Percentiles rank a stretch among this genome's conserved stretches.
phyloP scores from a whole-genome alignment of 1,140 invertebrate genomes.

The Meloidogyne floridensis region DNA sequence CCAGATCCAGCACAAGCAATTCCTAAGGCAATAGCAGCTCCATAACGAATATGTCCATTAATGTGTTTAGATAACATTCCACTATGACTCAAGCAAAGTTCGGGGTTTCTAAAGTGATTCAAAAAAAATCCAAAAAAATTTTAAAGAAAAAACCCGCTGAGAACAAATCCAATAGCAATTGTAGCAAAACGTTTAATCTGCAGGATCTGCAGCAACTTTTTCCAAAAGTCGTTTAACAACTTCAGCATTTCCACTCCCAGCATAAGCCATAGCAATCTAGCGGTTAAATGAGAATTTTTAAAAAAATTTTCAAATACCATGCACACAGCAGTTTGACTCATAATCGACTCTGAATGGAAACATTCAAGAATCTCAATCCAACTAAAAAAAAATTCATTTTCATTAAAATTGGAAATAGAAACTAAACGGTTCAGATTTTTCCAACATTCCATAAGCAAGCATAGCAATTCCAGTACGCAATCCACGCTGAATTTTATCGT shows the following conservation, averaged over 20 bases:
- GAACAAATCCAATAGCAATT: constrained; percentile 90
- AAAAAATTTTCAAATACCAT: constrained; percentile 68
- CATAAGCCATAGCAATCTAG: constrained; percentile 92
- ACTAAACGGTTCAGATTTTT: constrained; percentile 81
- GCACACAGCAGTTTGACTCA: constrained; percentile 90
- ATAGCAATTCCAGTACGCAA: constrained; percentile 86
- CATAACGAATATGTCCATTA: constrained; percentile 97
- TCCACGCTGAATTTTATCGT: constrained; percentile 95
- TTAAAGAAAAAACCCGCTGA: constrained; percentile 75
- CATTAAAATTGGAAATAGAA: neutral
- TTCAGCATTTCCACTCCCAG: constrained; percentile 93
- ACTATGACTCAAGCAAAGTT: constrained; percentile 61
- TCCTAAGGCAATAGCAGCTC: constrained; percentile 96
- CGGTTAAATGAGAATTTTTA: neutral
- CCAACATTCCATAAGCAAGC: constrained; percentile 92
- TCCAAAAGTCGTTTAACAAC: constrained; percentile 91
- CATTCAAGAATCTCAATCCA: constrained; percentile 74
- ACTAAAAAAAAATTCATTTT: neutral
- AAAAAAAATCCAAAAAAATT: neutral
- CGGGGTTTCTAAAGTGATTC: constrained; percentile 56
- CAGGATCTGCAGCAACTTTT: constrained; percentile 95
- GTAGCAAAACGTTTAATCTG: constrained; percentile 95
- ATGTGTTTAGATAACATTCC: constrained; percentile 86
- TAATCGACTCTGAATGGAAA: constrained; percentile 77
- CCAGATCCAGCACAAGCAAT: constrained; percentile 97